Evolutionary conservation across 1,140 invertebrate species (phyloP).

Genomic region (Hylyphantes graminicola): DNA sequence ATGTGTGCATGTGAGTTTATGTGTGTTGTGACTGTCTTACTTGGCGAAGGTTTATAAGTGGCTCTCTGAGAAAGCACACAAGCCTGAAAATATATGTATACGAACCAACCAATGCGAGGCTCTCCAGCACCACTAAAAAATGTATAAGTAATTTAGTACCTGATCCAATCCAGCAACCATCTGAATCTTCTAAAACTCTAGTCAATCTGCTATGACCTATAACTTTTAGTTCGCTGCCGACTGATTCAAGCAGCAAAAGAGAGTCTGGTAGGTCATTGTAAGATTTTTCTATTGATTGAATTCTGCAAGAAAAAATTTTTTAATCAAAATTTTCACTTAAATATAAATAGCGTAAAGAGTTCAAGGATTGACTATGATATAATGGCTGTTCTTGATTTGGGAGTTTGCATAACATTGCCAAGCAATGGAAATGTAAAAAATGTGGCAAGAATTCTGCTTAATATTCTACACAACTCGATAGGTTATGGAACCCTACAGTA

Average conservation of each 20-base stretch:
- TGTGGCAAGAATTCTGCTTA: not conserved
- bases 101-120: too few species aligned
- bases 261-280: conserved; percentile 49
- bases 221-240: not conserved
- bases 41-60: too few species aligned
- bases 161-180: conserved; percentile 52
- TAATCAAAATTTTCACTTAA: not conserved
- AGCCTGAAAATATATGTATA: too few species aligned
- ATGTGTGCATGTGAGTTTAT: too few species aligned
- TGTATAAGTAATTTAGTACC: conserved; percentile 21
- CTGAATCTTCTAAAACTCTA: conserved; percentile 43
- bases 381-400: not conserved
- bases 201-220: conserved; percentile 47
- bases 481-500: too few species aligned
- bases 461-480: not conserved
- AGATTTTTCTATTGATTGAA: conserved; percentile 36
- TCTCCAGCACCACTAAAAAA: not conserved
- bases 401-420: not conserved
- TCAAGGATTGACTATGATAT: not conserved
- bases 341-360: not conserved
- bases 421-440: not conserved
- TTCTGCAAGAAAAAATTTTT: not conserved
- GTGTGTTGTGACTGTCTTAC: too few species aligned
- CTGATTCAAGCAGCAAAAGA: conserved; percentile 24
- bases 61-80: too few species aligned